Base-by-base conservation (phyloP, 2,113 vertebrate species). In the Calyptomena viridis region DNA sequence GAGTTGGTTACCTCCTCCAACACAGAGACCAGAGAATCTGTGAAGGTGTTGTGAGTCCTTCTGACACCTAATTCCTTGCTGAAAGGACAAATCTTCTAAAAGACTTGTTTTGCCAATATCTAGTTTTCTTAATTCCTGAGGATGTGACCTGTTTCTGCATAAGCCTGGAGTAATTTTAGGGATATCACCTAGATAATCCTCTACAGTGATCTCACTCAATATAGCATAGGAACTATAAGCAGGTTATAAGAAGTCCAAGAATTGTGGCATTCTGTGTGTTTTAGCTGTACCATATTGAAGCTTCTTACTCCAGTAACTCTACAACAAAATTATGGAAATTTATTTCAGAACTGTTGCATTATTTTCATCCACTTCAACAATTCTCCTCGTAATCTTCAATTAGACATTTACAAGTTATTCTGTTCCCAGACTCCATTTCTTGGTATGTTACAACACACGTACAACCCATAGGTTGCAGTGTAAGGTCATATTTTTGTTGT, bases 261-360 rank as follows among this genome's bases (percentile, higher is more conserved):
- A 76, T 2, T 2, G 52, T 40, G 5, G 7, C 0, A 0, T 63
- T 58, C 30, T 87, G 20, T 63, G 18, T 37, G 28, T 66, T 84
- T 96, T 73, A 79, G 7, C 37, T 60, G 7, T 19, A 62, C 16
- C 37, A 25, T 31, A 6, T 33, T 50, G 30, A 92, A 97, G 94
- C 40, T 76, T 59, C 33, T 87, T 88, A 20, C 31, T 21, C 94
- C 78, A 76, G 68, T 8, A 8, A 73, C 52, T 94, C 31, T 83
- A 76, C 21, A 67, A 68, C 16, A 90, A 92, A 95, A 95, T 79
- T 78, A 96, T 76, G 79, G 69, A 95, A 83, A 96, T 95, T 77
- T 90, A 68, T 94, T 94, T 95, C 33, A 24, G 31, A 94, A 78
- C 22, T 63, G 31, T 80, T 75, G 8, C 21, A 13, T 9, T 37